Conservation (phyloP, 2,113 vertebrate species). For the Sitta europaea region DNA sequence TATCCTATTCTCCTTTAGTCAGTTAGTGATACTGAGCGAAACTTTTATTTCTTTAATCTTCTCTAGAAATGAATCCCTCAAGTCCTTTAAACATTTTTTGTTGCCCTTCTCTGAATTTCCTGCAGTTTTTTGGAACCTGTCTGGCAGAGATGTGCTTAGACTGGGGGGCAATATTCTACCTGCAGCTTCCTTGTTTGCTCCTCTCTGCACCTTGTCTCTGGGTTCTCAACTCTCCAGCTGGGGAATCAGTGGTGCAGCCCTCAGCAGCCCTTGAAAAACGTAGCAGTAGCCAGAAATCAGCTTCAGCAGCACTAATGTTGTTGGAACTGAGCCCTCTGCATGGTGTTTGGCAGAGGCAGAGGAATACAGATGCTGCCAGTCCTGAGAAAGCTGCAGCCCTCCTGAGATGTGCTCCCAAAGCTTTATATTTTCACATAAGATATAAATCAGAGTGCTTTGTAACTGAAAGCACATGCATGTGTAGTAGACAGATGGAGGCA, state of each 20-base stretch:
- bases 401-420: neutral
- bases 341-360: neutral
- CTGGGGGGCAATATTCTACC: neutral
- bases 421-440: neutral
- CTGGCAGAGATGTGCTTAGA: neutral
- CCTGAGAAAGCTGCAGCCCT: neutral
- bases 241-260: neutral
- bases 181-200: neutral
- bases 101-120: neutral
- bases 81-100: neutral
- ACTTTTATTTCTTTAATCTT: constrained; percentile 14
- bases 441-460: neutral
- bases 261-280: neutral
- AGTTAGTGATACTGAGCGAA: neutral
- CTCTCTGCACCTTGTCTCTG: neutral
- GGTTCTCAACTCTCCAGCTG: neutral
- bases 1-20: neutral
- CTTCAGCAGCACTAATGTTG: neutral
- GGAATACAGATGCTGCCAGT: neutral
- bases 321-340: neutral
- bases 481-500: neutral
- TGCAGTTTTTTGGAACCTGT: neutral
- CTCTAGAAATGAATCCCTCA: neutral
- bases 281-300: neutral
- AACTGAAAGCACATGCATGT: neutral